Conservation (phyloP, 2,113 vertebrate genomes). For the Cottus gobio region DNA sequence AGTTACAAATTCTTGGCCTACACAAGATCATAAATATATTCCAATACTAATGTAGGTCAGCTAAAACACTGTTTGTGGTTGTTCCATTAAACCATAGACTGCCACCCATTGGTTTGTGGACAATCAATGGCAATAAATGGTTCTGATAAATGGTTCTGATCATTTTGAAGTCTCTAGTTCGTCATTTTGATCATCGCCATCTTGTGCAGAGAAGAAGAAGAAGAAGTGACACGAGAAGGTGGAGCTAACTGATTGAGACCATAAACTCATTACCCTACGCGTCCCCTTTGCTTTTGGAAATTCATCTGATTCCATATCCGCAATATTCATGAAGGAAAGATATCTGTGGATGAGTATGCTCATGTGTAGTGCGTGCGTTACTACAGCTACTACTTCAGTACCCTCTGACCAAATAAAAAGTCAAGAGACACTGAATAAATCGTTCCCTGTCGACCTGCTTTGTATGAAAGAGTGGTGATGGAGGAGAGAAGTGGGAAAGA, state of each 20-base stretch:
- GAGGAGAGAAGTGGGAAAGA: slow-evolving; percentile 18
- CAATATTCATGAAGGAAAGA: slow-evolving; percentile 3
- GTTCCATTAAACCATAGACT: background rate
- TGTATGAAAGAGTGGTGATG: slow-evolving; percentile 15
- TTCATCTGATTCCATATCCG: background rate
- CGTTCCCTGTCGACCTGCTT: slow-evolving; percentile 17
- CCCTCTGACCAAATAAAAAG: slow-evolving; percentile 32
- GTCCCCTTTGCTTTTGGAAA: background rate
- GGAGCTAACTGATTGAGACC: background rate
- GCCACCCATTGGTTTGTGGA: background rate
- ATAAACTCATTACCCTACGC: background rate
- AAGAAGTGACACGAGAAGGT: background rate
- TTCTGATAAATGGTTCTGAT: too few relatives aligned
- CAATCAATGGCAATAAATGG: too few relatives aligned
- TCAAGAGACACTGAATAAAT: slow-evolving; percentile 24
- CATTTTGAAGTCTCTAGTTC: background rate
- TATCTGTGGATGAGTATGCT: background rate
- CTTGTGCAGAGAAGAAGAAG: too few relatives aligned
- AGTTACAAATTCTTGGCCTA: background rate
- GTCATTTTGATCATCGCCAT: background rate
- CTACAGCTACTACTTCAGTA: background rate
- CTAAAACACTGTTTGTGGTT: background rate
- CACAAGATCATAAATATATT: background rate
- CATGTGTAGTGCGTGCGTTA: background rate
- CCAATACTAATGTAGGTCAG: background rate